Conservation (phyloP, 1,140 invertebrate species). For the Carcinoscorpius rotundicauda region DNA sequence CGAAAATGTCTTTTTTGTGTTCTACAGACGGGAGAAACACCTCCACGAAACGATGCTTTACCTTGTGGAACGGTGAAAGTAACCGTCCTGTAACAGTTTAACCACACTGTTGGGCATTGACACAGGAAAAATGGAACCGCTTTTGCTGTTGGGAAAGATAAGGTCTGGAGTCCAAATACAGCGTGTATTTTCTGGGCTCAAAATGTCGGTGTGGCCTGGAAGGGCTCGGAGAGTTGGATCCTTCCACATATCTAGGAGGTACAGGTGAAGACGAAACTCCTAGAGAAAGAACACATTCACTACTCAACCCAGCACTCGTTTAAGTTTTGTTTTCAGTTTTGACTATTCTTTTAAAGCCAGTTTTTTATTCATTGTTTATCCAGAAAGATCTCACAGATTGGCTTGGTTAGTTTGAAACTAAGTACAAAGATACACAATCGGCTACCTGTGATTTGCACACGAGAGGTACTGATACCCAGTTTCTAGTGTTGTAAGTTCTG, state of each 20-base stretch:
- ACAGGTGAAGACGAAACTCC: constrained; percentile 16
- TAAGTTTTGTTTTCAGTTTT: too few species aligned
- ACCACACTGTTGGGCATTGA: constrained; percentile 13
- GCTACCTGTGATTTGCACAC: too few species aligned
- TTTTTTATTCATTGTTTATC: too few species aligned
- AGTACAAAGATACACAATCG: too few species aligned
- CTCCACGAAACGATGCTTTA: not conserved
- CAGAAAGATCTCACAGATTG: too few species aligned
- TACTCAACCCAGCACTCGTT: too few species aligned
- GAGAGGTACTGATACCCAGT: too few species aligned
- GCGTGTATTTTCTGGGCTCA: not conserved
- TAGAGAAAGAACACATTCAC: not conserved
- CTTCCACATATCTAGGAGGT: constrained; percentile 14
- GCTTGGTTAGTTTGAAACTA: too few species aligned
- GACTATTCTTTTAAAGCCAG: too few species aligned
- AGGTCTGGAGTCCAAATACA: constrained; percentile 13
- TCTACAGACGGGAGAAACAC: too few species aligned
- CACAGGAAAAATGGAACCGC: constrained; percentile 13
- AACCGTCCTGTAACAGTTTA: not conserved
- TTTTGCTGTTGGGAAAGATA: constrained; percentile 17
- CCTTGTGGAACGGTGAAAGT: constrained; percentile 12
- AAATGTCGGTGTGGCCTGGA: not conserved
- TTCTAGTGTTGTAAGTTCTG: too few species aligned
- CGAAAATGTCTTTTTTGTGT: too few species aligned
- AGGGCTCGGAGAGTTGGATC: constrained; percentile 5